Conservation (phyloP, 1,140 invertebrate species). For the Drosophila santomea region DNA sequence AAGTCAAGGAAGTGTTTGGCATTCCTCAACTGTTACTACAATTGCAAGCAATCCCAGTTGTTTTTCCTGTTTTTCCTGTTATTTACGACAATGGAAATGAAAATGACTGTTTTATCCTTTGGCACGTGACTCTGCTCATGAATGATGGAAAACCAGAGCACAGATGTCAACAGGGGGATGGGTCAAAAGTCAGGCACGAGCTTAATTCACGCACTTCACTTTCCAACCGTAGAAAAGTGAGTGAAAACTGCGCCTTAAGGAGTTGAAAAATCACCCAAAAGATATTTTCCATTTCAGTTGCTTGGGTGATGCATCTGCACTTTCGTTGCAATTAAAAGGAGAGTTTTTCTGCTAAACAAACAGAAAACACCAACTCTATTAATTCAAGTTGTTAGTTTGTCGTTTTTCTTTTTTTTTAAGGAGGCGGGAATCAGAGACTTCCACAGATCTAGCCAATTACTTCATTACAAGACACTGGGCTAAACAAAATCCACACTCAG, state of each 20-base stretch:
- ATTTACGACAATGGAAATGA: slow-evolving; percentile 59
- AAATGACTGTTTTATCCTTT: slow-evolving; percentile 57
- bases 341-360: slow-evolving; percentile 50
- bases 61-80: slow-evolving; percentile 44
- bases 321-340: slow-evolving; percentile 76
- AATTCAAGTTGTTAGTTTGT: slow-evolving; percentile 9
- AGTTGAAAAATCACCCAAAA: slow-evolving; percentile 40
- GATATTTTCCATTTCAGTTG: slow-evolving; percentile 12
- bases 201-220: slow-evolving; percentile 44
- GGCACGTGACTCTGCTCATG: slow-evolving; percentile 60
- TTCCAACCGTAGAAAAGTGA: slow-evolving; percentile 55
- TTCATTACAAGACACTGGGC: slow-evolving; percentile 60
- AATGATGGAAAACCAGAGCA: slow-evolving; percentile 37
- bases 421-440: slow-evolving; percentile 26
- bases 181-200: slow-evolving; percentile 10
- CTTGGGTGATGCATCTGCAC: slow-evolving; percentile 20
- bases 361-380: neutral
- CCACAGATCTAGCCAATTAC: slow-evolving; percentile 68
- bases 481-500: neutral
- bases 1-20: neutral
- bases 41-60: slow-evolving; percentile 36
- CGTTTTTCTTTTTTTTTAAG: slow-evolving; percentile 2
- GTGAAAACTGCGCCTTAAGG: slow-evolving; percentile 29
- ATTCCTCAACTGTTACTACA: slow-evolving; percentile 1
- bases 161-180: slow-evolving; percentile 24